Evolutionary conservation across 2,113 vertebrate species (phyloP), one percentile per base, ranked within the genome.

Genomic region (Morone saxatilis): DNA sequence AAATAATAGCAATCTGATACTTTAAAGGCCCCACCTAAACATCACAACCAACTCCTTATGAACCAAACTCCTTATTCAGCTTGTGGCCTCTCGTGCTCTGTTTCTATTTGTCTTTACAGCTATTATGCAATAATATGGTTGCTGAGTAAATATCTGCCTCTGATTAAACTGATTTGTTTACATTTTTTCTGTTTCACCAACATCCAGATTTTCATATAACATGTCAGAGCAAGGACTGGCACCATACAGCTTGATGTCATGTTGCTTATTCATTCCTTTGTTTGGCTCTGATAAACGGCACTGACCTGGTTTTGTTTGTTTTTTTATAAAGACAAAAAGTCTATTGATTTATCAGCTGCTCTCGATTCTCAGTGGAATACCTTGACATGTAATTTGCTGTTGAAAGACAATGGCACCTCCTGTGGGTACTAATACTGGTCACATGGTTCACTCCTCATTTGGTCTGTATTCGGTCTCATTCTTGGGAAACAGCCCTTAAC

Each of bases 381-480:
- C 13, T 19, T 65, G 14, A 12, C 19, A 31, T 71, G 68, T 80
- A 10, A 74, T 71, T 73, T 54, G 54, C 51, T 7, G 7, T 17
- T 81, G 16, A 38, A 84, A 88, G 72, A 91, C 80, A 87, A 89
- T 63, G 51, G 45, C 53, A 14, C 76, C 72, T 91, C 51, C 71
- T 91, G 81, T 88, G 78, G 73, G 38, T 7, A 56, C 61, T 89
- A 72, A 77, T 70, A 47, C 22, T 77, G 48, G 71, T 91, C 87
- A 86, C 87, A 86, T 31, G 81, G 20, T 78, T 62, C 45, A 11
- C 61, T 78, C 74, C 73, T 81, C 91, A 86, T 91, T 80, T 91
- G 90, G 75, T 82, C 71, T 67, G 53, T 31, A 68, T 86, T 84
- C 69, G 75, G 36, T 76, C 41, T 54, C 36, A 59, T 81, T 74